Conservation (phyloP, 2,888 invertebrate genomes). For the Iphiclides podalirius region DNA sequence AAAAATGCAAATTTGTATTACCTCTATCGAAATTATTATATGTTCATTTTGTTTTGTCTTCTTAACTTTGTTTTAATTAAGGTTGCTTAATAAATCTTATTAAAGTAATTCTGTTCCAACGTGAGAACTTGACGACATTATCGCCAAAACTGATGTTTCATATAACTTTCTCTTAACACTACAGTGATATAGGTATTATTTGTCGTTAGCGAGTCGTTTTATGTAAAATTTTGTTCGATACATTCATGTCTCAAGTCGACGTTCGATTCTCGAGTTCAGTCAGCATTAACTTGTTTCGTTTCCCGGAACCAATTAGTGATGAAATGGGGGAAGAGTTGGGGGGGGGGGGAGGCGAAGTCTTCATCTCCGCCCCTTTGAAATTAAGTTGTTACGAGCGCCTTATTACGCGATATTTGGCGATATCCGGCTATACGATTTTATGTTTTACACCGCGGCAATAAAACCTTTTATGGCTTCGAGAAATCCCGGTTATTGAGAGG, state of each 20-base stretch:
- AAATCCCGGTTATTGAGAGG: too few species aligned
- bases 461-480: conserved; percentile 18
- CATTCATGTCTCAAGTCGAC: too few species aligned
- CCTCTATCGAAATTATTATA: background rate
- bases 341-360: too few species aligned
- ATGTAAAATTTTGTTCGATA: too few species aligned
- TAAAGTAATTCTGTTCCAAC: too few species aligned
- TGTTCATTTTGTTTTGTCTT: background rate
- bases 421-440: conserved; percentile 19
- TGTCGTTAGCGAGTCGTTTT: too few species aligned
- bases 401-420: conserved; percentile 24
- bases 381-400: conserved; percentile 38
- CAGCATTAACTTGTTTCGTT: conserved; percentile 33
- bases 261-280: too few species aligned
- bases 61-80: background rate
- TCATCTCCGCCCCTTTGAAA: conserved; percentile 41
- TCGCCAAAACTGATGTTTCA: too few species aligned
- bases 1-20: background rate
- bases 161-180: too few species aligned
- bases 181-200: too few species aligned
- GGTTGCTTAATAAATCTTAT: too few species aligned
- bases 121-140: too few species aligned
- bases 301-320: conserved; percentile 55
- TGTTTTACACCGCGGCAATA: conserved; percentile 10
- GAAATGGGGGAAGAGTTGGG: conserved; percentile 44